Percentiles rank a stretch among this genome's conserved stretches.
Evolutionary conservation across 2,888 invertebrate species (phyloP).

Genomic region (Therioaphis trifolii): DNA sequence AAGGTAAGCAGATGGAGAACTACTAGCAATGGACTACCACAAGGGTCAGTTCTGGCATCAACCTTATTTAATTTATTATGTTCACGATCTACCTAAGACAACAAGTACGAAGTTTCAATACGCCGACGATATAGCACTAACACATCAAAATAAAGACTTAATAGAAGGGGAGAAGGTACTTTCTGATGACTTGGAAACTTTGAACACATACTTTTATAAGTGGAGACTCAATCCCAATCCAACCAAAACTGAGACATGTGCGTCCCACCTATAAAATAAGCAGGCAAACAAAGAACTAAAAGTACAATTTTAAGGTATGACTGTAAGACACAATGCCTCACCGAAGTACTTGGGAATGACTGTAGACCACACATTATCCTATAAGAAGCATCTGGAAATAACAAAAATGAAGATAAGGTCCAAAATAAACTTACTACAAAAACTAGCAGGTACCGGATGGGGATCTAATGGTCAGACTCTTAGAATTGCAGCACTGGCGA

Average conservation of each 20-base stretch:
- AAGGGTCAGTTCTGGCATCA: too few relatives aligned
- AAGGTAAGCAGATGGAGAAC: slow-evolving; percentile 19
- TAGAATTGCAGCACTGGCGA: slow-evolving; percentile 55
- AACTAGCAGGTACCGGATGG: too few relatives aligned
- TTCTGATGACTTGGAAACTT: too few relatives aligned
- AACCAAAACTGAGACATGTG: not conserved
- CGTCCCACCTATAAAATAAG: slow-evolving; percentile 11
- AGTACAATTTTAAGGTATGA: not conserved
- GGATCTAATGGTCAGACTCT: slow-evolving; percentile 57
- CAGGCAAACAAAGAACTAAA: not conserved
- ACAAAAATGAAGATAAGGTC: too few relatives aligned
- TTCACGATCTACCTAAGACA: not conserved
- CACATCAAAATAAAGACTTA: not conserved
- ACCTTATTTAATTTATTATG: slow-evolving; percentile 7
- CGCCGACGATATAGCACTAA: not conserved
- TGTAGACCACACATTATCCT: too few relatives aligned
- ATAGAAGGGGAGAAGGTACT: not conserved
- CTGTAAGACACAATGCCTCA: not conserved
- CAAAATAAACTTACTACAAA: too few relatives aligned
- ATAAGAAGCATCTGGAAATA: too few relatives aligned
- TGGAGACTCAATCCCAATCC: not conserved
- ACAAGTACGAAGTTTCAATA: slow-evolving; percentile 1
- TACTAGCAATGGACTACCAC: not conserved
- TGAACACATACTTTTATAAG: not conserved
- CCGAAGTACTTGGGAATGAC: slow-evolving; percentile 61